These are phyloP conservation scores for Oscheius sp. DNA, from an alignment of 2,888 invertebrate species.

Conservation along the genomic window DNA sequence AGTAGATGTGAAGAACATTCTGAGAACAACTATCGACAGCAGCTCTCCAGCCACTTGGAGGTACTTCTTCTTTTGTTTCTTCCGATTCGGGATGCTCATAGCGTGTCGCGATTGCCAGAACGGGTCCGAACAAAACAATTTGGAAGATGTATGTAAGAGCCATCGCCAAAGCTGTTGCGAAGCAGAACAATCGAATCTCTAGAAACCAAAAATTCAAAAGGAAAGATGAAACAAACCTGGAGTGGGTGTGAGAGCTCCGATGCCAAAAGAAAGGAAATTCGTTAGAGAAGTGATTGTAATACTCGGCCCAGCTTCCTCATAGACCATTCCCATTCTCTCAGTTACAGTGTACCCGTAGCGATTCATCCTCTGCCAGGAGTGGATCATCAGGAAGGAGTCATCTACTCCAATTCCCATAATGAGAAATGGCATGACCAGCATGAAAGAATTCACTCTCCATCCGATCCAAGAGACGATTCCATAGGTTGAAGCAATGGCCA, in stretches of 20 bases:
- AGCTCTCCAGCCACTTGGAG: slow-evolving; percentile 39
- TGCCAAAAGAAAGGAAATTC: slow-evolving; percentile 69
- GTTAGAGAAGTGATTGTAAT: slow-evolving; percentile 69
- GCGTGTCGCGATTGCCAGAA: slow-evolving; percentile 59
- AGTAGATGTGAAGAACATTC: slow-evolving; percentile 49
- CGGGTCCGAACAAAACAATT: slow-evolving; percentile 66
- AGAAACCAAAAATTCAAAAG: slow-evolving; percentile 27
- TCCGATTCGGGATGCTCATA: slow-evolving; percentile 48
- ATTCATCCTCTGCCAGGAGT: slow-evolving; percentile 63
- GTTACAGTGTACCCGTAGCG: slow-evolving; percentile 48
- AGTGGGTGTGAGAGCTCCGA: slow-evolving; percentile 68
- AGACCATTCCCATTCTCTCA: slow-evolving; percentile 57
- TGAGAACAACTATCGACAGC: slow-evolving; percentile 45
- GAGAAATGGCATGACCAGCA: slow-evolving; percentile 68
- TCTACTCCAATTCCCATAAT: slow-evolving; percentile 69
- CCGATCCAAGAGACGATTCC: slow-evolving; percentile 60
- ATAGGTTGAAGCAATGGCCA: slow-evolving; percentile 67
- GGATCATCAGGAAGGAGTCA: slow-evolving; percentile 66
- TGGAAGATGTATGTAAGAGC: slow-evolving; percentile 63
- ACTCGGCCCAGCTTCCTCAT: slow-evolving; percentile 67
- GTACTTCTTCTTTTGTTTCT: slow-evolving; percentile 10
- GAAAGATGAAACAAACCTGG: no score
- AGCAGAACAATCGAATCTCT: slow-evolving; percentile 68
- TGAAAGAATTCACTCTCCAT: slow-evolving; percentile 65
- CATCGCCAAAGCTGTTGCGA: slow-evolving; percentile 67